Base-by-base conservation (phyloP, 2,888 invertebrate genomes). In the Luperina testacea region DNA sequence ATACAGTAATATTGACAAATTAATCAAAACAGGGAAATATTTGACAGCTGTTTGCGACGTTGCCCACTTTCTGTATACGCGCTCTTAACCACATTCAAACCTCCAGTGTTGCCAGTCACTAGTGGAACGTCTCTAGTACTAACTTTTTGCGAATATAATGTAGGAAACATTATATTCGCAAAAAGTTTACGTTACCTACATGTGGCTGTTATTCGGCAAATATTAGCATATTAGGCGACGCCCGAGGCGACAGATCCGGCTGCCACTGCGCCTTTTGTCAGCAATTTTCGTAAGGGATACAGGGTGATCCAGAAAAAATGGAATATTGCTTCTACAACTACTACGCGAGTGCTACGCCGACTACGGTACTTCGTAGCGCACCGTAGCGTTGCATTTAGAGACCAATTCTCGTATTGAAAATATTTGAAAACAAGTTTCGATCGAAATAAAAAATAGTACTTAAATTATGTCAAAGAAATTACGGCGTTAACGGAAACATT, bases 181-280 rank as follows among this genome's bases (percentile, higher is more conserved):
- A 59, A 72, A 64, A 53, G 77, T 86, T 90, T 91, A 91, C 91
- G 82, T 90, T 32, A 32, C 51, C 87, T 89, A 84, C 51, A 57
- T 68, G 61, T 11, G 71, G 69, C 78, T 89, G 89, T 91, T 93
- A 92, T 93, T 92, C 90, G 92, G 88, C 74, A 88, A 88, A 90
- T 92, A 95, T 95, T 94, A 94, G 93, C 95, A 95, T 95, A 94
- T 94, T 93, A 94, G 93, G 92, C 93, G 93, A 90, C 92, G 94
- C 95, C 93, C 87, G 88, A 89, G 94, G 95, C 94, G 92, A 91
- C 92, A 91, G 90, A 90, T 90, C 91, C 91, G 91, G 88, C 91
- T 89, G 88, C 90, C 91, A 90, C 90, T 88, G 88, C 87, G 86
- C 81, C 89, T 91, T 92, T 94, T 93, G 94, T 95, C 94, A 95